Evolutionary conservation across 2,888 invertebrate genomes (phyloP).

Genomic region (Harpalus rubripes): DNA sequence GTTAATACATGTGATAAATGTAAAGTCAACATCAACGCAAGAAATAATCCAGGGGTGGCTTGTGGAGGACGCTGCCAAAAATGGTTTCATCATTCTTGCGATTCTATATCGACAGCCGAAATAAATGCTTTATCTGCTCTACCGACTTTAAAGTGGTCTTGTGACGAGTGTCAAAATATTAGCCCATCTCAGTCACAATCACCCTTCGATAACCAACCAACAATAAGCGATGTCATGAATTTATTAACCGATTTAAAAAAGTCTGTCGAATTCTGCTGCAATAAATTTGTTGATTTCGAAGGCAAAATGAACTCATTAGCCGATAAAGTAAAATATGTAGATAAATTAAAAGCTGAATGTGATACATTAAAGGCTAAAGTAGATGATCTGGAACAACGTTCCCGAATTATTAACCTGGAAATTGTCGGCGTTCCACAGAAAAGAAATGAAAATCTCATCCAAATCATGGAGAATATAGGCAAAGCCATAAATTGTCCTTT

Average conservation of each 20-base stretch:
- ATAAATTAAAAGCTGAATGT: not conserved
- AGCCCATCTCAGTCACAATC: not conserved
- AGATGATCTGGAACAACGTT: conserved; percentile 6
- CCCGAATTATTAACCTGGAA: not conserved
- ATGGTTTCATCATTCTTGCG: not conserved
- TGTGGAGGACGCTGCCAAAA: not conserved
- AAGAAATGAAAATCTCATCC: conserved; percentile 27
- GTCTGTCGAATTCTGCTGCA: conserved; percentile 1
- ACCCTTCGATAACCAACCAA: not conserved
- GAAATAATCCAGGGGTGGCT: not conserved
- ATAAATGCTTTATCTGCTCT: not conserved
- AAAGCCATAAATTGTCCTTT: not conserved
- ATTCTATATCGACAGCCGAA: not conserved
- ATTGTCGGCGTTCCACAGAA: conserved; percentile 33
- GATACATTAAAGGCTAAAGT: conserved; percentile 6
- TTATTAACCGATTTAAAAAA: not conserved
- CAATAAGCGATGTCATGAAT: not conserved
- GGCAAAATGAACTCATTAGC: not conserved
- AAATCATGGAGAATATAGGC: not conserved
- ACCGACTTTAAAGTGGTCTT: not conserved
- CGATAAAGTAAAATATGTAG: conserved; percentile 15
- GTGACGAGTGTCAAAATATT: not conserved
- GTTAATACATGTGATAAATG: too few relatives aligned
- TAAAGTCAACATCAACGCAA: too few relatives aligned
- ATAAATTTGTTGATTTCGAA: conserved; percentile 30